These are phyloP conservation scores for Zosterops japonicus DNA, from an alignment of 2,113 vertebrate genomes.

Conservation along the genomic window DNA sequence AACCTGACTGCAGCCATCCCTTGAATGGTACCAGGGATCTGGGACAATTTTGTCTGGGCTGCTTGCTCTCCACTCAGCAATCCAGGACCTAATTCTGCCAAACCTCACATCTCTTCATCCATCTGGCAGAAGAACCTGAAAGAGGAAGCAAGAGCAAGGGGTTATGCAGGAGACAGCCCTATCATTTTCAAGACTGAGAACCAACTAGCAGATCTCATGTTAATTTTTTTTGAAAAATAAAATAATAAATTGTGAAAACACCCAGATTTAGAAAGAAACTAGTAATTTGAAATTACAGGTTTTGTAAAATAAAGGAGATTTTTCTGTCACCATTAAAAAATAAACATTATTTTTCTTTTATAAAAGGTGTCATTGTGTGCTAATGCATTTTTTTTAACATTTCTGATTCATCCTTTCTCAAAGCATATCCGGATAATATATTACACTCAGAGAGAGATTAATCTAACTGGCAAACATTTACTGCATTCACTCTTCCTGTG, in stretches of 20 bases:
- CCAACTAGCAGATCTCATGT: not conserved
- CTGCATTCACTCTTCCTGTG: not conserved
- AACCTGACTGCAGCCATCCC: not conserved
- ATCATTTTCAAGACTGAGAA: not conserved
- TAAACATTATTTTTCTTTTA: not conserved
- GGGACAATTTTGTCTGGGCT: not conserved
- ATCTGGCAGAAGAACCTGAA: not conserved
- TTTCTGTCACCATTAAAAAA: not conserved
- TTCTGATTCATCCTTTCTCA: constrained; percentile 41
- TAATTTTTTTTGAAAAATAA: not conserved
- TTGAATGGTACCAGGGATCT: not conserved
- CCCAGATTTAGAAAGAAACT: not conserved
- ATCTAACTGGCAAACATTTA: constrained; percentile 2
- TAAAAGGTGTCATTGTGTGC: not conserved
- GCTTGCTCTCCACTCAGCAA: not conserved
- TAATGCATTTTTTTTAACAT: not conserved
- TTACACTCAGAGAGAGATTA: not conserved
- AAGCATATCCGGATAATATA: not conserved
- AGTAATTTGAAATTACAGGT: not conserved
- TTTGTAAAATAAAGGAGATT: not conserved
- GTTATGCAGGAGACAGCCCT: not conserved
- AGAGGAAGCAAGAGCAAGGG: not conserved
- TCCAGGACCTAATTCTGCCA: not conserved
- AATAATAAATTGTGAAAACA: fast-evolving
- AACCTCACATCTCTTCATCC: not conserved